Conservation (phyloP, 2,888 invertebrate species). For the Augiades crinisus region DNA sequence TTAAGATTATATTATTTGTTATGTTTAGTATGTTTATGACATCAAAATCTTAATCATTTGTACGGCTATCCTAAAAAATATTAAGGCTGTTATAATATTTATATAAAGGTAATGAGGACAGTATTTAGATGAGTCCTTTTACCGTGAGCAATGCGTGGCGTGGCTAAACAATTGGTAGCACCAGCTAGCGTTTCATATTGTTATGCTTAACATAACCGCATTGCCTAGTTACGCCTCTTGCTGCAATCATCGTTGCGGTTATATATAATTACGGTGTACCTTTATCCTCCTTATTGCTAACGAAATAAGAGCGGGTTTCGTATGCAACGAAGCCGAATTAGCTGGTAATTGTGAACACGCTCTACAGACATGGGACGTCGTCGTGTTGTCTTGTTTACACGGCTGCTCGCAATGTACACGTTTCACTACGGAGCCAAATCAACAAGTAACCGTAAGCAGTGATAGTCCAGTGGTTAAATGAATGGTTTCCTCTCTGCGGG, state of each 20-base stretch:
- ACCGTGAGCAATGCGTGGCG: not conserved
- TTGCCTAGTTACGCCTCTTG: constrained; percentile 58
- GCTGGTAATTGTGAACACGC: constrained; percentile 40
- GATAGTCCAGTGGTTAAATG: too few relatives aligned
- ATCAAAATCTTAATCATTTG: too few relatives aligned
- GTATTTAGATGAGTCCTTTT: not conserved
- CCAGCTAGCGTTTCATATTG: constrained; percentile 22
- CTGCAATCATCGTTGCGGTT: constrained; percentile 50
- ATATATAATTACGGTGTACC: constrained; percentile 30
- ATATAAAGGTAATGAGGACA: too few relatives aligned
- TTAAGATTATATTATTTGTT: too few relatives aligned
- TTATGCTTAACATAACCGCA: constrained; percentile 62
- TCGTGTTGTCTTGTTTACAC: constrained; percentile 47
- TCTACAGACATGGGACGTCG: constrained; percentile 42
- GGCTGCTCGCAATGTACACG: constrained; percentile 39
- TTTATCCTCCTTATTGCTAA: constrained; percentile 10
- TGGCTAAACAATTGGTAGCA: constrained; percentile 21
- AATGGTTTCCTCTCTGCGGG: too few relatives aligned
- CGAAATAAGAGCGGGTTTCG: constrained; percentile 31
- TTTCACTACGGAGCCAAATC: constrained; percentile 33
- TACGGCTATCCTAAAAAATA: too few relatives aligned
- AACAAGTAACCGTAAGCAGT: constrained; percentile 21
- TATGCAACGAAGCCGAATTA: constrained; percentile 19
- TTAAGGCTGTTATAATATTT: too few relatives aligned
- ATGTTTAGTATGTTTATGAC: too few relatives aligned